Conservation (phyloP, 2,888 invertebrate species). For the Leucania comma region DNA sequence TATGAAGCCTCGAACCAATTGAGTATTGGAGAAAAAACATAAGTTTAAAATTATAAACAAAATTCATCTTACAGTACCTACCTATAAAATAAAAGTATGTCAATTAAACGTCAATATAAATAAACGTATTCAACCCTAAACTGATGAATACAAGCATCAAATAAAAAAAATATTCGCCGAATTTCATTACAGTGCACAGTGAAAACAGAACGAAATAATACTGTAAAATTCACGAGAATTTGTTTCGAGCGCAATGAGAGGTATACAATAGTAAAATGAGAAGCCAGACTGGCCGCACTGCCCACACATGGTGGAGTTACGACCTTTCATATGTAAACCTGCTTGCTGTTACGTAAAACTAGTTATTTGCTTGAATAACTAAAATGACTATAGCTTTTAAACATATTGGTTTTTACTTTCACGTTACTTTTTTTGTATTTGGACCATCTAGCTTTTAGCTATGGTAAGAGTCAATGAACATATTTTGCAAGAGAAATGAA, state of each 20-base stretch:
- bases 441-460: slow-evolving; percentile 1
- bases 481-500: too few species aligned
- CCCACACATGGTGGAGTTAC: slow-evolving; percentile 24
- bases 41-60: too few species aligned
- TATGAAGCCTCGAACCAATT: too few species aligned
- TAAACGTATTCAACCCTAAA: not conserved
- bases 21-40: too few species aligned
- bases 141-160: slow-evolving; percentile 8
- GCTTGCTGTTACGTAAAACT: slow-evolving; percentile 39
- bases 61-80: not conserved
- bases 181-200: slow-evolving; percentile 1
- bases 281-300: slow-evolving; percentile 5
- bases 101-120: slow-evolving; percentile 3
- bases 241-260: slow-evolving; percentile 17
- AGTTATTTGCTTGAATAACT: slow-evolving; percentile 29
- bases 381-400: slow-evolving; percentile 13
- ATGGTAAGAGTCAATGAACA: too few species aligned
- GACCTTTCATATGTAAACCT: slow-evolving; percentile 50
- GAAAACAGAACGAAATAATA: slow-evolving; percentile 26
- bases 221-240: slow-evolving; percentile 37
- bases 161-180: slow-evolving; percentile 6
- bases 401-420: slow-evolving; percentile 34
- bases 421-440: not conserved
- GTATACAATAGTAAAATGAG: not conserved
- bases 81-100: not conserved